Evolutionary conservation across 2,888 invertebrate species (phyloP).

Genomic region (Salticus scenicus): DNA sequence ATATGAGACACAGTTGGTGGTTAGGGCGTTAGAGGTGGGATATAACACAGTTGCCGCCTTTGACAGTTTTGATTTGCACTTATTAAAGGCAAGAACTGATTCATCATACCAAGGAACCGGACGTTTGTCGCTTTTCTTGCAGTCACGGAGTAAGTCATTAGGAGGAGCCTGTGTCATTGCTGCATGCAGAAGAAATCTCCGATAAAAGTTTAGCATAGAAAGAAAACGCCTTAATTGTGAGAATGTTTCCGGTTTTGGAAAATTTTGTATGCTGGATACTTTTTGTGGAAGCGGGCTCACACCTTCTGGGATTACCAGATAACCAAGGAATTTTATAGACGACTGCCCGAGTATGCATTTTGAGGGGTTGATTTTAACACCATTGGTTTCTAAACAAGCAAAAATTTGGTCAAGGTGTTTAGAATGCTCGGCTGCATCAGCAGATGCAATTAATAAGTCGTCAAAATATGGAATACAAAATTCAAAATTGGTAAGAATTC

Average conservation of each 20-base stretch:
- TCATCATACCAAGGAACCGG: background rate
- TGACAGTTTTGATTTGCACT: background rate
- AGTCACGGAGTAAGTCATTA: background rate
- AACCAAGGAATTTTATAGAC: background rate
- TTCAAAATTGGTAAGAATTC: background rate
- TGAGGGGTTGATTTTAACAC: background rate
- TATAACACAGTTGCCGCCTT: background rate
- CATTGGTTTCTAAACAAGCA: background rate
- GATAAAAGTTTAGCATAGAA: background rate
- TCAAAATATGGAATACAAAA: constrained; percentile 25
- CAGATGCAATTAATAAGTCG: background rate
- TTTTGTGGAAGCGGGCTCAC: background rate
- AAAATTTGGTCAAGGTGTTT: background rate
- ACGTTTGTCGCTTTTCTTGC: background rate
- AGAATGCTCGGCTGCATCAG: background rate
- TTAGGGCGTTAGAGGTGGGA: background rate
- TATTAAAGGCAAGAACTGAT: background rate
- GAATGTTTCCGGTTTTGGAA: background rate
- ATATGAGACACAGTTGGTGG: background rate
- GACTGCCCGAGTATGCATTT: background rate
- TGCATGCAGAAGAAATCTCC: background rate
- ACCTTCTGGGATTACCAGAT: background rate
- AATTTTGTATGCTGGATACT: background rate
- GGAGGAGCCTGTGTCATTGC: background rate
- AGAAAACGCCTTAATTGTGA: background rate